These are phyloP conservation scores for Lagocephalus sceleratus DNA, from an alignment of 2,797 vertebrate species.

Conservation along the genomic window DNA sequence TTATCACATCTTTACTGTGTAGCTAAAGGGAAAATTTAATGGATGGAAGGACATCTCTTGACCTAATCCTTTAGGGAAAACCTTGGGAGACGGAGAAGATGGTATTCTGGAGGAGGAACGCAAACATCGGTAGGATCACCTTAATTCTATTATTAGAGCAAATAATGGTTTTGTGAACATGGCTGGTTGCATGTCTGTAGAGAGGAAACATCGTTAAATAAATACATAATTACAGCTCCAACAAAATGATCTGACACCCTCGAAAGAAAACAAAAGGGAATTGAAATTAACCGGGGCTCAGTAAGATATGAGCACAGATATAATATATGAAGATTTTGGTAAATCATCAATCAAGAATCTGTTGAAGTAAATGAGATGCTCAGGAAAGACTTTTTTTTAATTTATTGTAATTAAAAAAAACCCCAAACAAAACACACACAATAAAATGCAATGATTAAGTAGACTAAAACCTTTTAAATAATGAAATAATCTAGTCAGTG, in stretches of 20 bases:
- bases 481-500: conserved; percentile 55
- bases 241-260: too few species aligned
- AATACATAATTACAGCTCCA: too few species aligned
- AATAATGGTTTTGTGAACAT: background rate
- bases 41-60: too few species aligned
- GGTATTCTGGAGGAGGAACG: conserved; percentile 54
- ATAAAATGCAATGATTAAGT: conserved; percentile 34
- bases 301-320: too few species aligned
- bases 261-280: too few species aligned
- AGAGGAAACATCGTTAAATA: too few species aligned
- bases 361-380: background rate
- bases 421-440: too few species aligned
- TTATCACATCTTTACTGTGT: too few species aligned
- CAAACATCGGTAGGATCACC: conserved; percentile 36
- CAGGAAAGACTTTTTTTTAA: too few species aligned
- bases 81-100: conserved; percentile 39
- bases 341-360: conserved; percentile 9
- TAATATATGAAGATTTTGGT: conserved; percentile 6
- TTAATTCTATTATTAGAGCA: background rate
- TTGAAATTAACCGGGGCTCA: background rate
- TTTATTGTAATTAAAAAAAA: too few species aligned
- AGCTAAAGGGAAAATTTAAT: too few species aligned
- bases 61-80: conserved; percentile 23
- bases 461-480: conserved; percentile 46
- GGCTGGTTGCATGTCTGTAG: background rate